Evolutionary conservation across 1,140 invertebrate species (phyloP).

Genomic region (Lasaia peninsularis): DNA sequence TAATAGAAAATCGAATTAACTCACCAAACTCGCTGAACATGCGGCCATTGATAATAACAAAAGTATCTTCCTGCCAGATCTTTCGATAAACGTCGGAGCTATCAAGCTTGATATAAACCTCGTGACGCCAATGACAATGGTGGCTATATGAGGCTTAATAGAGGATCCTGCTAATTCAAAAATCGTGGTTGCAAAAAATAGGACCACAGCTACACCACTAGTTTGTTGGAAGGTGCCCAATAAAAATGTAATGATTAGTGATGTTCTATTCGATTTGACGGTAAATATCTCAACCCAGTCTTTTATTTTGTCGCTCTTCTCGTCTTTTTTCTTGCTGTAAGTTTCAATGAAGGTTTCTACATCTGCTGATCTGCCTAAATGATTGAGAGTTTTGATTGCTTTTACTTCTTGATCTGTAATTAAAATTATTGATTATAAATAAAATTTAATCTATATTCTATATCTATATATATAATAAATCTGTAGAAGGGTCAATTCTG

Average conservation of each 20-base stretch:
- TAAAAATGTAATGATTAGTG: constrained; percentile 43
- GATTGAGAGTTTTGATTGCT: constrained; percentile 35
- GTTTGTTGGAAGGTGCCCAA: constrained; percentile 43
- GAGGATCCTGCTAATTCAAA: constrained; percentile 45
- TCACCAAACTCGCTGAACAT: constrained; percentile 46
- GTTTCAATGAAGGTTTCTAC: constrained; percentile 37
- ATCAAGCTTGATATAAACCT: constrained; percentile 41
- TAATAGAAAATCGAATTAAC: no score
- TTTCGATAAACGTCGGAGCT: constrained; percentile 44
- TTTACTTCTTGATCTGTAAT: constrained; percentile 37
- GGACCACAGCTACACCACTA: constrained; percentile 43
- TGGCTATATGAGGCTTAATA: constrained; percentile 39
- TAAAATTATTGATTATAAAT: neutral
- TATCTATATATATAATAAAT: no score
- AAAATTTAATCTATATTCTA: neutral
- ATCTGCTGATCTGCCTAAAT: constrained; percentile 37
- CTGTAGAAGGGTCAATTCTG: no score
- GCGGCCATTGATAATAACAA: constrained; percentile 41
- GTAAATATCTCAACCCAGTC: constrained; percentile 49
- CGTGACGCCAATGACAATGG: constrained; percentile 48
- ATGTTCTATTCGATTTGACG: constrained; percentile 44
- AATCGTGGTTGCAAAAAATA: constrained; percentile 52
- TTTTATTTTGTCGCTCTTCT: constrained; percentile 27
- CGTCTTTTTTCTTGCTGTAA: constrained; percentile 26
- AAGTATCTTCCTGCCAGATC: constrained; percentile 43